phyloP scores from a whole-genome alignment of 2,888 invertebrate species.

The Trichacis sp. region DNA sequence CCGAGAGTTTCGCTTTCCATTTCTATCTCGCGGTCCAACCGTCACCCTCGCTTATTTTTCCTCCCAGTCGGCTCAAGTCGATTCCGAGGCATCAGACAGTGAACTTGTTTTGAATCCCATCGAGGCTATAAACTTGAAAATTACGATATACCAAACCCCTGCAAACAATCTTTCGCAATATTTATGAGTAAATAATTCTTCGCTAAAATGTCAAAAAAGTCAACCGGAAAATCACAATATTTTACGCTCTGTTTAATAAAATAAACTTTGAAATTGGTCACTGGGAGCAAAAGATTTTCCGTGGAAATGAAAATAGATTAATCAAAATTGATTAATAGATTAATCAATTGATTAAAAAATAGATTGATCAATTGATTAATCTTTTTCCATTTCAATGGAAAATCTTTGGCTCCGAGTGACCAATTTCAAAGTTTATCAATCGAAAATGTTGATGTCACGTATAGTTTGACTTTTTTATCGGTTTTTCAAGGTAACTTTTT shows the following conservation, averaged over 20 bases:
- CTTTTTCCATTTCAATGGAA: too few species aligned
- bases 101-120: conserved; percentile 25
- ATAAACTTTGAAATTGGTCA: too few species aligned
- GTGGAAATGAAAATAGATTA: background rate
- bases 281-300: too few species aligned
- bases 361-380: too few species aligned
- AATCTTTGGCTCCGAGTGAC: too few species aligned
- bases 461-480: too few species aligned
- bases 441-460: too few species aligned
- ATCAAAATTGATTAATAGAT: background rate
- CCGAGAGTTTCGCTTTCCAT: conserved; percentile 66
- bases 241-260: too few species aligned
- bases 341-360: too few species aligned
- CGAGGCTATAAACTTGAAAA: conserved; percentile 28
- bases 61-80: conserved; percentile 18
- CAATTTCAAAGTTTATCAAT: too few species aligned
- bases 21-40: conserved; percentile 59
- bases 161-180: background rate
- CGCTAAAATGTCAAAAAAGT: background rate
- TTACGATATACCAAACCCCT: conserved; percentile 13
- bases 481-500: too few species aligned
- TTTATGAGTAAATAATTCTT: background rate
- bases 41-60: conserved; percentile 38
- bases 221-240: too few species aligned
- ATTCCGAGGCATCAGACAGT: conserved; percentile 23